Evolutionary conservation across 2,797 vertebrate species (phyloP).

Genomic region (Naso thynnoides): DNA sequence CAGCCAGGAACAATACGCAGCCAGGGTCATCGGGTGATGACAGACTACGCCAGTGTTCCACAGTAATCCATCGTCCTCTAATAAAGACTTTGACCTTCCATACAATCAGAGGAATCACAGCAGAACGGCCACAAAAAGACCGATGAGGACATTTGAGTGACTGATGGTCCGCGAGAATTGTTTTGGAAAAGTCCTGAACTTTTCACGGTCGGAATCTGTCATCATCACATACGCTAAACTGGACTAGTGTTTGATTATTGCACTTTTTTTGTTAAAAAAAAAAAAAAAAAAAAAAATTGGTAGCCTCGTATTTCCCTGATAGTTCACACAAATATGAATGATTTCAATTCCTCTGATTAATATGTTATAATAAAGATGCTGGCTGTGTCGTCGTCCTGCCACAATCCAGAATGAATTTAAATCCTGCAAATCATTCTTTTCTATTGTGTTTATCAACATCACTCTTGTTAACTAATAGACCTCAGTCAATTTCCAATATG

Average conservation of each 20-base stretch:
- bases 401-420: not conserved
- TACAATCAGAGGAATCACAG: constrained; percentile 13
- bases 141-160: constrained; percentile 28
- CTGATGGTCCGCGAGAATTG: constrained; percentile 17
- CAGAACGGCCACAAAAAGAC: constrained; percentile 11
- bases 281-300: no score
- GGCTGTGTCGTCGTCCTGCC: not conserved
- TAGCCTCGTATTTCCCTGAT: not conserved
- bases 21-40: constrained; percentile 21
- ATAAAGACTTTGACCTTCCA: constrained; percentile 40
- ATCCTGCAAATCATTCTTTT: not conserved
- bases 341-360: no score
- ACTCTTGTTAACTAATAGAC: no score
- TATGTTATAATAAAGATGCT: not conserved
- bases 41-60: not conserved
- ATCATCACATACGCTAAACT: not conserved
- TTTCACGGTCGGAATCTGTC: not conserved
- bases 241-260: not conserved
- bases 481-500: not conserved
- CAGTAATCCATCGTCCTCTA: constrained; percentile 33
- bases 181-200: constrained; percentile 13
- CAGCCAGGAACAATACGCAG: constrained; percentile 1
- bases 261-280: not conserved
- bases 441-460: not conserved
- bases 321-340: no score